A percentile compares a stretch with the other conserved stretches of the same genome.
phyloP scores from a whole-genome alignment of 2,113 vertebrate species.

The Channa argus region DNA sequence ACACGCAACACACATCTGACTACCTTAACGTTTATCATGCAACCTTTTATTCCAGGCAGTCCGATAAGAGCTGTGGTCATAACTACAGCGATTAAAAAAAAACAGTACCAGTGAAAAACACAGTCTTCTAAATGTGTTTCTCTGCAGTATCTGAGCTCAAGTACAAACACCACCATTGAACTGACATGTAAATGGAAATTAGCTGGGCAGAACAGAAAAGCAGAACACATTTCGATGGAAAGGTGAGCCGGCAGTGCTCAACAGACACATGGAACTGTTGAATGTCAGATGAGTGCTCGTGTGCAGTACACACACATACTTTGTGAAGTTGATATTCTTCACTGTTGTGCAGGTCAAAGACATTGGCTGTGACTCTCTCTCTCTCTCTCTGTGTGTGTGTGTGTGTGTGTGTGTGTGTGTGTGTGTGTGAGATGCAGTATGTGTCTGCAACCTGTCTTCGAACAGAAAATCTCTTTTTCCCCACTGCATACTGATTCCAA shows the following conservation, averaged over 20 bases:
- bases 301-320: constrained; percentile 63
- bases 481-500: constrained; percentile 1
- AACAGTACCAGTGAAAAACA: constrained; percentile 17
- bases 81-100: constrained; percentile 35
- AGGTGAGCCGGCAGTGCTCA: constrained; percentile 18
- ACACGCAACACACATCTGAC: constrained; percentile 20
- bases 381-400: no score
- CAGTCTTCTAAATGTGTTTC: not conserved
- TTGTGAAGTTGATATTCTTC: constrained; percentile 47
- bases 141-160: constrained; percentile 10
- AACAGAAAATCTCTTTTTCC: constrained; percentile 2
- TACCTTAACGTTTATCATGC: constrained; percentile 37
- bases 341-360: constrained; percentile 56
- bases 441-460: constrained; percentile 12
- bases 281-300: constrained; percentile 48
- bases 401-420: no score
- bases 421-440: not conserved
- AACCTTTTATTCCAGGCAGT: constrained; percentile 67
- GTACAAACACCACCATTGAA: not conserved
- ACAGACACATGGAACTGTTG: constrained; percentile 35
- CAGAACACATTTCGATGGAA: constrained; percentile 38
- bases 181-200: not conserved
- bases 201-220: constrained; percentile 11
- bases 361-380: constrained; percentile 1
- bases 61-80: constrained; percentile 70